Evolutionary conservation across 1,140 invertebrate genomes (phyloP).

Genomic region (Brachionus koreanus): DNA sequence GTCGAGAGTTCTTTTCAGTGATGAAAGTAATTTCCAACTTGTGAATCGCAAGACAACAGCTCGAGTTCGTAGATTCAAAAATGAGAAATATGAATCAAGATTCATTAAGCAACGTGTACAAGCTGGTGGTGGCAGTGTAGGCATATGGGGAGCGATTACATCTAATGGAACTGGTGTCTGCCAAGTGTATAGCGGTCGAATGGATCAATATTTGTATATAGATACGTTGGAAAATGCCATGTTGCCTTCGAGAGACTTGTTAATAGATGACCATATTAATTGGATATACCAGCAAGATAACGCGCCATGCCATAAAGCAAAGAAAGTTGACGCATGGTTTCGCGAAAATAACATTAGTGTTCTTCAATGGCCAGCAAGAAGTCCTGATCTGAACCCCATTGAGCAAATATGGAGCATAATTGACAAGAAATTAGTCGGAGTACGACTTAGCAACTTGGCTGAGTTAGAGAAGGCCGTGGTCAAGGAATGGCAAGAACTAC

Average conservation of each 20-base stretch:
- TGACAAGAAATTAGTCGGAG: slow-evolving; percentile 44
- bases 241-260: not conserved
- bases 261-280: not conserved
- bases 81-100: not conserved
- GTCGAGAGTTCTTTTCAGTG: not conserved
- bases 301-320: slow-evolving; percentile 45
- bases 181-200: not conserved
- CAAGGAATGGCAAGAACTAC: not conserved
- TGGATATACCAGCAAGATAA: slow-evolving; percentile 46
- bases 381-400: slow-evolving; percentile 48
- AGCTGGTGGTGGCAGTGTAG: not conserved
- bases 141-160: not conserved
- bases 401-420: slow-evolving; percentile 48
- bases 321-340: slow-evolving; percentile 45
- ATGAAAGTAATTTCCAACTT: slow-evolving; percentile 3
- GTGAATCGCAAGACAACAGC: not conserved
- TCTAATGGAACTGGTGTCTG: not conserved
- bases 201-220: not conserved
- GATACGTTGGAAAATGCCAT: not conserved
- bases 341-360: slow-evolving; percentile 45
- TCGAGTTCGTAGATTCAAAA: not conserved
- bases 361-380: slow-evolving; percentile 46
- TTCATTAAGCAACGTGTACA: not conserved
- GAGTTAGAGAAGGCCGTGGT: not conserved
- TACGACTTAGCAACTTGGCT: not conserved